These are phyloP conservation scores for Hemicrepidius hirtus DNA, from an alignment of 2,888 invertebrate species.

Conservation along the genomic window DNA sequence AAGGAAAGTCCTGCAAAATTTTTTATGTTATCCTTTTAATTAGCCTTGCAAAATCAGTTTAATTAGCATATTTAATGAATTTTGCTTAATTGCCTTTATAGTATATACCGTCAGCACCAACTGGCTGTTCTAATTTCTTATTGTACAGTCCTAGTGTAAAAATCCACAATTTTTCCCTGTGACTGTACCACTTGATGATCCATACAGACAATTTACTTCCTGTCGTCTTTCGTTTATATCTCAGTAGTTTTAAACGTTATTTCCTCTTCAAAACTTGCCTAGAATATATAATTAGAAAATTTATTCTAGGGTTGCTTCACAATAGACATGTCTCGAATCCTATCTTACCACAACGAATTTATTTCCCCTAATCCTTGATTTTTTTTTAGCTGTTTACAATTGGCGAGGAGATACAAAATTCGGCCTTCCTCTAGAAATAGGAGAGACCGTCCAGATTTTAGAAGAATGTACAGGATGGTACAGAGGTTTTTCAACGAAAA, in stretches of 20 bases:
- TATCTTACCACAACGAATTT: too few species aligned
- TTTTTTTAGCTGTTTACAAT: slow-evolving; percentile 89
- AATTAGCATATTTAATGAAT: neutral
- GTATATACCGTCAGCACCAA: neutral
- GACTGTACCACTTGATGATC: slow-evolving; percentile 60
- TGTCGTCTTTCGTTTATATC: slow-evolving; percentile 57
- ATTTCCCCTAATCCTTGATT: slow-evolving; percentile 42
- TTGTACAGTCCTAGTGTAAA: slow-evolving; percentile 27
- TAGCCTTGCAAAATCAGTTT: neutral
- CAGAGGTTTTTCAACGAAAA: slow-evolving; percentile 88
- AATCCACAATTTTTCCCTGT: slow-evolving; percentile 45
- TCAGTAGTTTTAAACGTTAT: slow-evolving; percentile 65
- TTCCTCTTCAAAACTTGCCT: slow-evolving; percentile 67
- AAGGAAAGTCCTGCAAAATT: neutral
- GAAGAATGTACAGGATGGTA: slow-evolving; percentile 95
- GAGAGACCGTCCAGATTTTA: slow-evolving; percentile 93
- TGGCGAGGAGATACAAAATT: slow-evolving; percentile 89
- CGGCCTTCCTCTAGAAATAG: slow-evolving; percentile 90
- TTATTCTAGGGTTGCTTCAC: slow-evolving; percentile 29
- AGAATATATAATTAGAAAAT: slow-evolving; percentile 66
- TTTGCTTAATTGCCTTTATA: neutral
- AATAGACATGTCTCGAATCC: neutral
- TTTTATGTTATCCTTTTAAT: neutral
- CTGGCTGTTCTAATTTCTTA: neutral
- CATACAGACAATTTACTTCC: slow-evolving; percentile 64